Evolutionary conservation across 2,113 vertebrate species (phyloP).

Genomic region (Neolamprologus longior): DNA sequence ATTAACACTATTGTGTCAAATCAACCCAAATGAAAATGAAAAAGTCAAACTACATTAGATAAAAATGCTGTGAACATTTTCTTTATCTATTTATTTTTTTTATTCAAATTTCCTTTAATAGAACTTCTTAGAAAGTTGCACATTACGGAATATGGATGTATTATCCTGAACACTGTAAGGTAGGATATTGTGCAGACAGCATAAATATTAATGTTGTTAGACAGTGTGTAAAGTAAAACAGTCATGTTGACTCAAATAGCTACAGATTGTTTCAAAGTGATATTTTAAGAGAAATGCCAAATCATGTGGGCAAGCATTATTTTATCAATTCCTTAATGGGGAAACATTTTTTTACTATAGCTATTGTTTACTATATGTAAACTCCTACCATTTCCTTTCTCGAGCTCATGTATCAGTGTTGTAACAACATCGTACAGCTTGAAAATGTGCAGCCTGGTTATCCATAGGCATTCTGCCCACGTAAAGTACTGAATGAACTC

Average conservation of each 20-base stretch:
- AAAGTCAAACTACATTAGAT: not conserved
- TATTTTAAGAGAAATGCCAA: not conserved
- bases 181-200: not conserved
- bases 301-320: not conserved
- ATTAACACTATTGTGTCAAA: not conserved
- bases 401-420: not conserved
- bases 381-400: not conserved
- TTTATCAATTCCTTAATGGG: not conserved
- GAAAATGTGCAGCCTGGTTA: not conserved
- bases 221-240: not conserved
- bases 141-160: not conserved
- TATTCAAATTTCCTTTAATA: not conserved
- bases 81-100: not conserved
- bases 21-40: not conserved
- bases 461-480: constrained; percentile 28
- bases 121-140: not conserved
- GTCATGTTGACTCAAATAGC: not conserved
- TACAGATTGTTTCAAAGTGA: not conserved
- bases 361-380: not conserved
- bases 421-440: not conserved
- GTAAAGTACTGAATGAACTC: constrained; percentile 22
- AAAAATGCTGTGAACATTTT: not conserved
- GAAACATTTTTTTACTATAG: not conserved
- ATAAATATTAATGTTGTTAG: not conserved
- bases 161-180: not conserved